These are phyloP conservation scores for Danaus melanippus DNA, from an alignment of 1,140 invertebrate genomes.

Conservation along the genomic window DNA sequence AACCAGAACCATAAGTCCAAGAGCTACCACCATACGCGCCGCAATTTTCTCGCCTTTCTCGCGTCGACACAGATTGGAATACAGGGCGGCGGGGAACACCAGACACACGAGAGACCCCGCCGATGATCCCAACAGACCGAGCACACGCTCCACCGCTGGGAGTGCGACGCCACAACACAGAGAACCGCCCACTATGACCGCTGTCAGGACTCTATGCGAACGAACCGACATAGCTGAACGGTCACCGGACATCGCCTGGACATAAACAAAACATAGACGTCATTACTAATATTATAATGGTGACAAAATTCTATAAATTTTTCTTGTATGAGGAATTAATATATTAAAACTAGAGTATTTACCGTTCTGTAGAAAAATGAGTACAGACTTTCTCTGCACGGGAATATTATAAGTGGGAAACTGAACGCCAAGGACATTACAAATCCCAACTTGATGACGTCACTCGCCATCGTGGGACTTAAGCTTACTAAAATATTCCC, in stretches of 20 bases:
- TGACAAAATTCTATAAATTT: no score
- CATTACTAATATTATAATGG: no score
- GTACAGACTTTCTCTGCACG: conserved; percentile 93
- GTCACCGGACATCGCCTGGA: no score
- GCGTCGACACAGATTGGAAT: conserved; percentile 73
- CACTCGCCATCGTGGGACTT: conserved; percentile 82
- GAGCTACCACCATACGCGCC: conserved; percentile 75
- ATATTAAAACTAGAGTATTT: conserved; percentile 29
- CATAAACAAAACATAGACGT: no score
- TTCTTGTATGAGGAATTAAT: conserved; percentile 2
- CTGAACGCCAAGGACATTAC: conserved; percentile 95
- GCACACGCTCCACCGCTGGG: conserved; percentile 92
- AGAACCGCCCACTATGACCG: conserved; percentile 82
- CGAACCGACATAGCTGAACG: no score
- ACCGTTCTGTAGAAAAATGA: conserved; percentile 92
- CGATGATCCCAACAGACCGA: conserved; percentile 93
- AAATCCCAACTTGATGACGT: conserved; percentile 94
- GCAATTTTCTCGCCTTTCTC: conserved; percentile 81
- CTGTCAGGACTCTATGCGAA: conserved; percentile 76
- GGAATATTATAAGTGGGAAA: conserved; percentile 97
- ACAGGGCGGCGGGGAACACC: conserved; percentile 87
- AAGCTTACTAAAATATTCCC: conserved; percentile 95
- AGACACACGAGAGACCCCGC: conserved; percentile 95
- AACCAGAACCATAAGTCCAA: conserved; percentile 86
- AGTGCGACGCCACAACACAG: conserved; percentile 83